Percentiles rank a stretch among this genome's conserved stretches.
Evolutionary conservation across 2,113 vertebrate genomes (phyloP).

Genomic region (Phoxinus phoxinus): DNA sequence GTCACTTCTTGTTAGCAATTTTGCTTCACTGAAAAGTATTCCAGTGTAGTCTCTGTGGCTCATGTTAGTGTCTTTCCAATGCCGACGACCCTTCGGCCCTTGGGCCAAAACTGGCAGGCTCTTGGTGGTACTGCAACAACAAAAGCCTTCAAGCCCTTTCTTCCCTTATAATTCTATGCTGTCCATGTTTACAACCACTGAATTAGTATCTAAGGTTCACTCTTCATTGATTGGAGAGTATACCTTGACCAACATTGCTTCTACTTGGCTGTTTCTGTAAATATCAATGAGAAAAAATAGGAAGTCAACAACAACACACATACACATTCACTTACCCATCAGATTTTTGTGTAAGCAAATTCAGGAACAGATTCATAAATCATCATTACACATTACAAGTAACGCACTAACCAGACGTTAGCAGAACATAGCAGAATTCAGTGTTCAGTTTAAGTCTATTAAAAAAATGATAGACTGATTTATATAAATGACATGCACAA

Average conservation of each 20-base stretch:
- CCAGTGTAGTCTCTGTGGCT: neutral
- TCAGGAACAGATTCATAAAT: neutral
- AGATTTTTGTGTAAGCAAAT: slow-evolving; percentile 3
- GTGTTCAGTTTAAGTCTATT: slow-evolving; percentile 22
- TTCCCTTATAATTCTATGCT: neutral
- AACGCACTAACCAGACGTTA: neutral
- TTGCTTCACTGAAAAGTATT: neutral
- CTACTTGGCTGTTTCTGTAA: slow-evolving; percentile 17
- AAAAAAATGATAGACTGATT: slow-evolving; percentile 13
- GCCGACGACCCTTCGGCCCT: neutral
- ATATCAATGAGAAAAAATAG: neutral
- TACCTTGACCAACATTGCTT: neutral
- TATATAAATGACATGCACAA: slow-evolving; percentile 29
- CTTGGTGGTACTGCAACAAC: neutral
- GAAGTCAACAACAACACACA: neutral
- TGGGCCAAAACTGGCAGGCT: slow-evolving; percentile 6
- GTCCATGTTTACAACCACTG: slow-evolving; percentile 3
- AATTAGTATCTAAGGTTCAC: neutral
- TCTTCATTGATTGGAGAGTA: neutral
- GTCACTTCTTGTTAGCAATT: neutral
- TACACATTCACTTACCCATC: neutral
- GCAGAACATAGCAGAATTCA: neutral
- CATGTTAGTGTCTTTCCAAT: neutral
- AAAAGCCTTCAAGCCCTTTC: slow-evolving; percentile 3
- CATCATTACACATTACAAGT: neutral